Conservation (phyloP, 2,888 invertebrate genomes). For the Pherbina coryleti region DNA sequence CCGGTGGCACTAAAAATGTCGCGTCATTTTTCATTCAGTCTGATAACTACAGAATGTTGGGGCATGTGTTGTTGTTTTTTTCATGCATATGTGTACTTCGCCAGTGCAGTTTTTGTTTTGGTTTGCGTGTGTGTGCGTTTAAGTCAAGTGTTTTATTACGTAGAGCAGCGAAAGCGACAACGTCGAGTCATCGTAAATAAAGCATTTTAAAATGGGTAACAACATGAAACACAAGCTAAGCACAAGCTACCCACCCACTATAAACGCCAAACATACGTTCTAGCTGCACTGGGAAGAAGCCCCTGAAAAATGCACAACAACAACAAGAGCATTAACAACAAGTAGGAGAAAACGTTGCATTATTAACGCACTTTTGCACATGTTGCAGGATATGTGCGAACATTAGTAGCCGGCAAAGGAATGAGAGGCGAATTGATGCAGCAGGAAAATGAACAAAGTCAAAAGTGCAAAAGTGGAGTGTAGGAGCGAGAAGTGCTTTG, state of each 20-base stretch:
- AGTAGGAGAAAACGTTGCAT: background rate
- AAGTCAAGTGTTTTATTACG: constrained; percentile 4
- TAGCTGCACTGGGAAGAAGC: background rate
- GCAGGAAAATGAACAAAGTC: background rate
- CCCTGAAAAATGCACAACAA: background rate
- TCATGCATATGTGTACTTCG: background rate
- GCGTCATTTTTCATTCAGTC: no score
- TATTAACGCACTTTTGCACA: constrained; percentile 3
- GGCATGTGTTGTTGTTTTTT: background rate
- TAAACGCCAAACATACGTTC: background rate
- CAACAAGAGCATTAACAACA: background rate
- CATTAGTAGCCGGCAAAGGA: constrained; percentile 1
- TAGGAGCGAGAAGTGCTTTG: background rate
- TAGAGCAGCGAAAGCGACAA: background rate
- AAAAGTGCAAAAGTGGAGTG: background rate
- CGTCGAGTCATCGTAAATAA: constrained; percentile 3
- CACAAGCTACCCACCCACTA: background rate
- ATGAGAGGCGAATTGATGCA: constrained; percentile 14
- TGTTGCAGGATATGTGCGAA: constrained; percentile 36
- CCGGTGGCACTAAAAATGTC: no score
- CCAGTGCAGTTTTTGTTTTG: background rate
- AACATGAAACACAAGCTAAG: background rate
- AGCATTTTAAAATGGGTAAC: background rate
- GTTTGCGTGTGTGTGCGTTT: background rate
- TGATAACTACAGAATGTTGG: no score